Conservation (phyloP, 2,113 vertebrate genomes). For the Heptranchias perlo region DNA sequence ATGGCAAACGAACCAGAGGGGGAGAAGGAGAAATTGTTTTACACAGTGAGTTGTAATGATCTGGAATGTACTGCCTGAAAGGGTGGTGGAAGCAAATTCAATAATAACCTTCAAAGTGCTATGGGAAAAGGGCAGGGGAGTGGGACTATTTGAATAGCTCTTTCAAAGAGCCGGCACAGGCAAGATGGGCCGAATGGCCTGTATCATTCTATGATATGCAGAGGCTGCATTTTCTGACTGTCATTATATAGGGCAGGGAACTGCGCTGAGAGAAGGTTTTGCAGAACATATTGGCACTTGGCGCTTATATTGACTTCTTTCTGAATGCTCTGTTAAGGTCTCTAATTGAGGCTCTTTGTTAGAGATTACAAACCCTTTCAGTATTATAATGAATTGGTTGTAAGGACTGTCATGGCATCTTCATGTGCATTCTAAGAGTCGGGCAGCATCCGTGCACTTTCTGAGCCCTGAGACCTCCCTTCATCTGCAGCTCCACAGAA, state of each 20-base stretch:
- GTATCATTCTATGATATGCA: not conserved
- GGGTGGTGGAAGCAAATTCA: not conserved
- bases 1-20: not conserved
- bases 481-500: not conserved
- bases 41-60: not conserved
- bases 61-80: not conserved
- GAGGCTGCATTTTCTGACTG: not conserved
- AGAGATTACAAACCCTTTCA: not conserved
- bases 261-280: not conserved
- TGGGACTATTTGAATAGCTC: not conserved
- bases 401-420: not conserved
- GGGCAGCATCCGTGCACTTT: not conserved
- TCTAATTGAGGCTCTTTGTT: not conserved
- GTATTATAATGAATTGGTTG: not conserved
- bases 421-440: not conserved
- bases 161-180: not conserved
- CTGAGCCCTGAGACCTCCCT: not conserved
- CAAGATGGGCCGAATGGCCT: not conserved
- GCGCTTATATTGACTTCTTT: conserved; percentile 3
- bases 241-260: not conserved
- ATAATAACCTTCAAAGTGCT: not conserved
- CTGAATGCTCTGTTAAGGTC: not conserved
- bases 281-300: conserved; percentile 8
- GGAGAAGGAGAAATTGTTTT: not conserved
- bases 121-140: not conserved